These are phyloP conservation scores for Zaprionus capensis DNA, from an alignment of 1,140 invertebrate genomes.

Conservation along the genomic window DNA sequence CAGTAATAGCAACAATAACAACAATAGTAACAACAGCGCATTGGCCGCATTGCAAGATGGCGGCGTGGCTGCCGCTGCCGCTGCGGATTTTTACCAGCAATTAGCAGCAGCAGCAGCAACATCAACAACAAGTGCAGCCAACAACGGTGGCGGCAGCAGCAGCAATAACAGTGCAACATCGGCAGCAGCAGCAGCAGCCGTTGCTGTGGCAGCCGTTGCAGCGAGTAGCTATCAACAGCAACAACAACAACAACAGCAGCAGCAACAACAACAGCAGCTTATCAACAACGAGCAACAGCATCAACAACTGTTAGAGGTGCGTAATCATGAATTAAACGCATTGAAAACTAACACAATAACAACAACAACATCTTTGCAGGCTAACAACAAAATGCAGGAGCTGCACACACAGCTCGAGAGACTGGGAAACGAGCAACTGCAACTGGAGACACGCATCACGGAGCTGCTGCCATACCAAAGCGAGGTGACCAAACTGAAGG, in stretches of 20 bases:
- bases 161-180: constrained; percentile 34
- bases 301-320: constrained; percentile 78
- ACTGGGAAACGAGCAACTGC: constrained; percentile 85
- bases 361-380: constrained; percentile 41
- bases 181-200: constrained; percentile 42
- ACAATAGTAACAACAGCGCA: constrained; percentile 59
- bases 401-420: constrained; percentile 76
- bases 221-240: constrained; percentile 69
- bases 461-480: constrained; percentile 85
- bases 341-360: background rate
- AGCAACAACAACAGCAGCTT: constrained; percentile 62
- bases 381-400: constrained; percentile 84
- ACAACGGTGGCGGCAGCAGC: constrained; percentile 26
- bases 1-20: constrained; percentile 44
- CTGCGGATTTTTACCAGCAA: constrained; percentile 73
- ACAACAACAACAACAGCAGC: constrained; percentile 66
- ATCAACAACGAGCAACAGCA: constrained; percentile 81
- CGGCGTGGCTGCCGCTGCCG: constrained; percentile 68
- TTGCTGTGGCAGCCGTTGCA: constrained; percentile 58
- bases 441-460: constrained; percentile 85
- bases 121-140: constrained; percentile 29
- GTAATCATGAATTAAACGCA: background rate
- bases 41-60: constrained; percentile 74
- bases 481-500: constrained; percentile 85
- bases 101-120: constrained; percentile 67